Base-by-base conservation (phyloP, 2,888 invertebrate genomes). In the Cactoblastis cactorum region DNA sequence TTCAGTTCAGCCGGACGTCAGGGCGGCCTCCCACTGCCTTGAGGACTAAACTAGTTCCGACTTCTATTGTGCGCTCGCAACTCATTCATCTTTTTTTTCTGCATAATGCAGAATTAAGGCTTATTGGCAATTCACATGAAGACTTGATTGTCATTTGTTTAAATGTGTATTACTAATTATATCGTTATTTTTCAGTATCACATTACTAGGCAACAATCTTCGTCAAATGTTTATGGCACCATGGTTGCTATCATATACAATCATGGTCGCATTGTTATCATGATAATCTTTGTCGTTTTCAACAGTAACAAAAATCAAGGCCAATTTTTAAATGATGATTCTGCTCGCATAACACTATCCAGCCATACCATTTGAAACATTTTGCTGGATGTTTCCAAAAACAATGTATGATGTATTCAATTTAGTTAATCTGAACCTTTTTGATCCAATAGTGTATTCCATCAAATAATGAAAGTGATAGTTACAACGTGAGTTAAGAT, bases 1-100 rank as follows among this genome's bases (percentile, higher is more conserved):
- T 49, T 33, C 54, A 50, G 54, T 57, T 54, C 58, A 76, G 72
- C 77, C 80, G 80, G 78, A 79, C 67, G 67, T 49, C 64, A 53
- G 52, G 39, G 53, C 46, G 39, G 70, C 80, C 80, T 80, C 78
- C 72, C 62, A 50, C 34, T 53, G 58, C 62, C 62, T 62, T 68
- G 68, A 24, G 28, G 69, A 71, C 71, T 69, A 70, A 58, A 58
- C 61, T 57, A 59, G 63, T 60, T 57, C 61, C 57, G 55, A 54
- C 59, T 54, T 51, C 54, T 43, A 43, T 43, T 43, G 43, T 43
- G 11, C 17, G 28, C 28, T 41, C 9, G 28, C 28, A 24, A 12
- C 22, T 11, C 19, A 24, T 19, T 24, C 22, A 43, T 28, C 15
- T 28, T 22, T 24, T 24, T 22, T 5, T 14, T 11, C 14, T 28